phyloP scores from a whole-genome alignment of 2,888 invertebrate genomes.

The Macrosoma leucophasiata region DNA sequence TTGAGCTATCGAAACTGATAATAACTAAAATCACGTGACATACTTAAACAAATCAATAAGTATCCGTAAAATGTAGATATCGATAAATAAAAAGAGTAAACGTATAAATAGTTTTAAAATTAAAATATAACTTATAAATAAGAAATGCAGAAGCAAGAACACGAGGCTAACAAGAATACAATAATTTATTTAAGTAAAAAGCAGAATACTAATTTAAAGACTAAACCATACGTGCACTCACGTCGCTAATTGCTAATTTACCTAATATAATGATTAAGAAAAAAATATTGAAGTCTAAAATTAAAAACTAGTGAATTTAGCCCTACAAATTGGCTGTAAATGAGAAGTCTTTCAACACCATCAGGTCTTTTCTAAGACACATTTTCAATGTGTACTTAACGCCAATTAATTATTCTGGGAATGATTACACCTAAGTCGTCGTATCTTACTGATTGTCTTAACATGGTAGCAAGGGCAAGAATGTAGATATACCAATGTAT shows the following conservation, averaged over 20 bases:
- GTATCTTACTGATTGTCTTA: no score
- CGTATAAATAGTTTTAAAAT: slow-evolving; percentile 28
- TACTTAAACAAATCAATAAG: slow-evolving; percentile 49
- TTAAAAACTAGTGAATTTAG: background rate
- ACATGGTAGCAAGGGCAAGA: no score
- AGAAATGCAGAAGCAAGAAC: slow-evolving; percentile 54
- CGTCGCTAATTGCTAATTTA: slow-evolving; percentile 60
- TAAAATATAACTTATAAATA: slow-evolving; percentile 32
- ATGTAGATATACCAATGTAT: no score
- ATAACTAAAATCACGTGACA: slow-evolving; percentile 56
- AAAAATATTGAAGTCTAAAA: slow-evolving; percentile 2
- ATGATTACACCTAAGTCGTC: no score
- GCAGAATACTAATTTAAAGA: slow-evolving; percentile 41
- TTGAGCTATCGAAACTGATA: slow-evolving; percentile 62
- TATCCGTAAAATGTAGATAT: slow-evolving; percentile 45
- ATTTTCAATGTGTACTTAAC: no score
- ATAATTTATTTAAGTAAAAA: slow-evolving; percentile 31
- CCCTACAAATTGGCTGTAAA: slow-evolving; percentile 4
- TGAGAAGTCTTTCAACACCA: no score
- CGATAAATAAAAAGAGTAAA: slow-evolving; percentile 34
- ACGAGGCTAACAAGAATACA: slow-evolving; percentile 35
- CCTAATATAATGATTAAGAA: slow-evolving; percentile 14
- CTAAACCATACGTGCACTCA: slow-evolving; percentile 35
- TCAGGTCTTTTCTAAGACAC: no score
- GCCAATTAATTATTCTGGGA: no score